A percentile compares a stretch with the other conserved stretches of the same genome.
These are phyloP conservation scores for Azorinus chamasolen DNA, from an alignment of 2,888 invertebrate species.

Conservation along the genomic window DNA sequence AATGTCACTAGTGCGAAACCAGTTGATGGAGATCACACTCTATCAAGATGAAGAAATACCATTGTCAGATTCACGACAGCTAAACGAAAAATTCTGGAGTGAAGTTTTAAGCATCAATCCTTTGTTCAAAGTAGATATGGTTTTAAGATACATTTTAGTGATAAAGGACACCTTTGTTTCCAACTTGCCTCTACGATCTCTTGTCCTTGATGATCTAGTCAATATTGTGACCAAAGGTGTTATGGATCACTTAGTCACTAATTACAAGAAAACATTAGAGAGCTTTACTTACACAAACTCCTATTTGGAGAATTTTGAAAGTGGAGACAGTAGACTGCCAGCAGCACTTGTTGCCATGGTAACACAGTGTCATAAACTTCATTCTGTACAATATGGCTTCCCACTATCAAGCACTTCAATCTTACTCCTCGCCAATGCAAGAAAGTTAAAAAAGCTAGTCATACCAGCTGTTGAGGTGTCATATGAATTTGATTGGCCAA, in stretches of 20 bases:
- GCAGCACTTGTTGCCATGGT: constrained; percentile 67
- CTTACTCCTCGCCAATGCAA: constrained; percentile 63
- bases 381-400: constrained; percentile 69
- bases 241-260: constrained; percentile 65
- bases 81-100: constrained; percentile 65
- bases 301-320: constrained; percentile 69
- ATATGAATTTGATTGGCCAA: constrained; percentile 71
- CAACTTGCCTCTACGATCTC: constrained; percentile 66
- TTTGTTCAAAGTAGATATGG: constrained; percentile 64
- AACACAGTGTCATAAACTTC: constrained; percentile 58
- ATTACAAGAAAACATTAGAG: constrained; percentile 62
- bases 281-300: constrained; percentile 73
- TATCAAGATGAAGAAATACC: constrained; percentile 73
- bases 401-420: constrained; percentile 71
- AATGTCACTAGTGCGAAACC: constrained; percentile 51
- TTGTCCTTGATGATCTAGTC: constrained; percentile 71
- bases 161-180: constrained; percentile 70
- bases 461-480: constrained; percentile 69
- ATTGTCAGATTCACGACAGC: constrained; percentile 57
- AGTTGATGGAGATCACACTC: constrained; percentile 64
- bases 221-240: constrained; percentile 75
- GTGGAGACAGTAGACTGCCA: constrained; percentile 69
- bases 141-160: constrained; percentile 68
- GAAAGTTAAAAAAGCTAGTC: constrained; percentile 64
- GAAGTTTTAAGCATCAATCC: constrained; percentile 64